Evolutionary conservation across 1,140 invertebrate species (phyloP), one percentile per base, ranked within the genome.

Genomic region (Halictus rubicundus): DNA sequence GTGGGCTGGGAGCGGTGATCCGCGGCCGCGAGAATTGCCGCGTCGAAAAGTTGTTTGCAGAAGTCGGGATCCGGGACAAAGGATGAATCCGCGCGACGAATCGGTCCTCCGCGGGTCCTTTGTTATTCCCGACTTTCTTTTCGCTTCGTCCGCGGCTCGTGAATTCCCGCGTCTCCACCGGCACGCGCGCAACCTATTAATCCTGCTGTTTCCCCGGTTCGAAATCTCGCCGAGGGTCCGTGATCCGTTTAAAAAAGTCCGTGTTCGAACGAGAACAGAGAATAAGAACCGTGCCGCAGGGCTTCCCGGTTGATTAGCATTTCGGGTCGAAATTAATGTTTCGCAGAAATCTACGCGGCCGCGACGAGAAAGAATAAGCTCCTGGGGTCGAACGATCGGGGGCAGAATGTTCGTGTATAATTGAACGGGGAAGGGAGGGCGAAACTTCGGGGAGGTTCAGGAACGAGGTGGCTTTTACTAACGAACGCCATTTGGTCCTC

Each of bases 391-490:
- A 61, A 65, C 69, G 71, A 66, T 60, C 71, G 83, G 75, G 69
- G 32, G 57, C 70, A 46, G 65, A 79, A 71, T 10, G 76, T 83
- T n/a, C 61, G 65, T 68, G 69, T 73, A 85, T 85, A 85, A 85
- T 85, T 85, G 84, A 85, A 81, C 84, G 37, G 32, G 19, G 46
- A 63, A 12, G 19, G 16, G 19, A 46, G 65, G 25, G 65, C 16
- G 37, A 14, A 66, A 57, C 65, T n/a, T 54, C 49, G 2, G 63
- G 46, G 65, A 75, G 68, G 61, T 66, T 72, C 71, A 69, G 69
- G 83, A 84, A 81, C 81, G 73, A 78, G 68, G 73, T 83, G 83
- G 83, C 77, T 85, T 85, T 85, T 81, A 77, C 84, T 85, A 85
- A 85, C 84, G 84, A 85, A 85, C 84, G 79, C 68, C 84, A 85